phyloP scores from a whole-genome alignment of 2,888 invertebrate genomes.

The Metopia argyrocephala region DNA sequence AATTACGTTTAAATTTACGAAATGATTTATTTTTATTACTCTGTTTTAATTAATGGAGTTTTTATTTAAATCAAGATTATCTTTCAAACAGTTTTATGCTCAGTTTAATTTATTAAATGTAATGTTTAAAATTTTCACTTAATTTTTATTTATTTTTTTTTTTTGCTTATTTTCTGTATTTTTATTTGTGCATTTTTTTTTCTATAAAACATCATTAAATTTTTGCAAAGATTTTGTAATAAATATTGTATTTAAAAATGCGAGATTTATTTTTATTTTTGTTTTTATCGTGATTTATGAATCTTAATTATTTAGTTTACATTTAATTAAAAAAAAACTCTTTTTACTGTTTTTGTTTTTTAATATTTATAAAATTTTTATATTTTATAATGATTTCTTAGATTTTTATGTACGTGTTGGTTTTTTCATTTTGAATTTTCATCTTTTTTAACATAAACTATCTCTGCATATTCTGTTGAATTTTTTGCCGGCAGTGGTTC shows the following conservation, averaged over 20 bases:
- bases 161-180: too few species aligned
- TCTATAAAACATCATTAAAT: not conserved
- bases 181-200: too few species aligned
- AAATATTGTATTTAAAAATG: conserved; percentile 44
- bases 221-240: too few species aligned
- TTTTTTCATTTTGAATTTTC: conserved; percentile 46
- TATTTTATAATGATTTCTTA: conserved; percentile 7
- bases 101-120: too few species aligned
- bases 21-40: conserved; percentile 26
- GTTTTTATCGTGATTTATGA: conserved; percentile 1
- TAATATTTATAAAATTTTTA: conserved; percentile 15
- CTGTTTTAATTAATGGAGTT: conserved; percentile 17
- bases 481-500: conserved; percentile 79
- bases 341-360: conserved; percentile 37
- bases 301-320: conserved; percentile 47
- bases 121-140: not conserved
- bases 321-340: conserved; percentile 56
- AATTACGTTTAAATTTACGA: conserved; percentile 42
- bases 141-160: not conserved
- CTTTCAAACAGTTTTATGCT: conserved; percentile 34
- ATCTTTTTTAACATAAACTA: conserved; percentile 82
- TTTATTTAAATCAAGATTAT: conserved; percentile 1
- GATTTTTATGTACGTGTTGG: not conserved
- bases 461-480: conserved; percentile 89
- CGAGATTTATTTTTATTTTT: conserved; percentile 44